Base-by-base conservation (phyloP, 1,140 invertebrate genomes). In the Caenorhabditis tropicalis region DNA sequence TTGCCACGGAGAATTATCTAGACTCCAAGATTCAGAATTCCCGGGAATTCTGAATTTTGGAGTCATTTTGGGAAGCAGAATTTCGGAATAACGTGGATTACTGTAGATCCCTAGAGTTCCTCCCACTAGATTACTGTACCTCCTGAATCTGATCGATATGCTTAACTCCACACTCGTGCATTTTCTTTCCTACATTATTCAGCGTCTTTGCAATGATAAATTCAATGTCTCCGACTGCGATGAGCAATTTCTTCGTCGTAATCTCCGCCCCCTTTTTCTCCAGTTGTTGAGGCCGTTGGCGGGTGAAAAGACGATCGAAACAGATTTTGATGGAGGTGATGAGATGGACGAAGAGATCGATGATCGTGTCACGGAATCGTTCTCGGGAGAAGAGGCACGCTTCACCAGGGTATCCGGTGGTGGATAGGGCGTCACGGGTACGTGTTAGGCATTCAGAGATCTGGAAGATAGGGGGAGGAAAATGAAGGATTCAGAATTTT, bases 141-240 rank as follows among this genome's bases (percentile, higher is more conserved):
- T 89, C 86, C 53, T 88, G 86, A 60, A 91, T 88, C 12, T 88
- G 74, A 51, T 91, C 90, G 3, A 86, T 80, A 85, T 85, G 90
- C 80, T 91, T 91, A 7, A 91, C 82, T 19, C 89, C 89, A 79
- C 86, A 87, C 39, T 91, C 89, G n/a, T 51, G 80, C 39, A 91
- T 83, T 43, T 89, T 85, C 48, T 88, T 88, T 51, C 87, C 88
- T 9, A 91, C 88, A 27, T 65, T 46, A n/a, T 88, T 83, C 16
- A 91, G 56, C 10, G 89, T 91, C 27, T 88, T 84, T 15, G 83
- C 84, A 2, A 89, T 56, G 21, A 90, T 84, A 80, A 90, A 90
- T 27, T 90, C 90, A 19, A 91, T 74, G 81, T 91, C 91, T n/a
- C 89, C 87, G 31, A 91, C 85, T 27, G 85, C 80, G 7, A 90